phyloP scores from a whole-genome alignment of 2,888 invertebrate genomes.

The Platycheirus albimanus region DNA sequence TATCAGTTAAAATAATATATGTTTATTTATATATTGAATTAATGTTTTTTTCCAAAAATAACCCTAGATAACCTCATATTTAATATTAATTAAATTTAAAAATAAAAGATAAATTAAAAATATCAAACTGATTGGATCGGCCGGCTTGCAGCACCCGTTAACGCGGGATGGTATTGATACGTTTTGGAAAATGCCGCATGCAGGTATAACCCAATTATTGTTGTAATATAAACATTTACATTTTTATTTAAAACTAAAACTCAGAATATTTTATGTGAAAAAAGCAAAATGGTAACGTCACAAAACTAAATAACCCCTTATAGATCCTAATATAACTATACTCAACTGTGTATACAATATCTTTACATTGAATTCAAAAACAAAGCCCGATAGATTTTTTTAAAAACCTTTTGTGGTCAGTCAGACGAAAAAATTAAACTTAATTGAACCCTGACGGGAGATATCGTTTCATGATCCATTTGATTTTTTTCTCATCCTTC shows the following conservation, averaged over 20 bases:
- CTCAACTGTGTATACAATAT: too few relatives aligned
- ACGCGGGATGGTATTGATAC: slow-evolving; percentile 85
- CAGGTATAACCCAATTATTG: slow-evolving; percentile 85
- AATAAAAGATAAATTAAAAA: slow-evolving; percentile 60
- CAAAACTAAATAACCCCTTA: neutral
- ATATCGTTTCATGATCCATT: slow-evolving; percentile 43
- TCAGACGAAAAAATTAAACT: slow-evolving; percentile 51
- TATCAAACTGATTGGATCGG: slow-evolving; percentile 77
- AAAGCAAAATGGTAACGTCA: slow-evolving; percentile 55
- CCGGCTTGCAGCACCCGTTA: slow-evolving; percentile 81
- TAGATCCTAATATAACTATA: too few relatives aligned
- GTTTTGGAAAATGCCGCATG: slow-evolving; percentile 94
- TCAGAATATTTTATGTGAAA: slow-evolving; percentile 21
- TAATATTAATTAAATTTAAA: slow-evolving; percentile 30
- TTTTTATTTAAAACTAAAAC: slow-evolving; percentile 10
- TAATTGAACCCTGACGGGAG: slow-evolving; percentile 48
- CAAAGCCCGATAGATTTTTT: neutral
- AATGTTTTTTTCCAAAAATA: slow-evolving; percentile 15
- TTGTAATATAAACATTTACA: neutral
- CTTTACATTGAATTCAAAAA: neutral
- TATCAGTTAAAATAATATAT: too few relatives aligned
- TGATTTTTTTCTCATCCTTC: neutral
- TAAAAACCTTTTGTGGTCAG: slow-evolving; percentile 8
- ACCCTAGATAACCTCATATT: neutral
- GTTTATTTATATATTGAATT: slow-evolving; percentile 7